Base-by-base conservation (phyloP, 2,888 invertebrate genomes). In the Rugalucina vietnamica region DNA sequence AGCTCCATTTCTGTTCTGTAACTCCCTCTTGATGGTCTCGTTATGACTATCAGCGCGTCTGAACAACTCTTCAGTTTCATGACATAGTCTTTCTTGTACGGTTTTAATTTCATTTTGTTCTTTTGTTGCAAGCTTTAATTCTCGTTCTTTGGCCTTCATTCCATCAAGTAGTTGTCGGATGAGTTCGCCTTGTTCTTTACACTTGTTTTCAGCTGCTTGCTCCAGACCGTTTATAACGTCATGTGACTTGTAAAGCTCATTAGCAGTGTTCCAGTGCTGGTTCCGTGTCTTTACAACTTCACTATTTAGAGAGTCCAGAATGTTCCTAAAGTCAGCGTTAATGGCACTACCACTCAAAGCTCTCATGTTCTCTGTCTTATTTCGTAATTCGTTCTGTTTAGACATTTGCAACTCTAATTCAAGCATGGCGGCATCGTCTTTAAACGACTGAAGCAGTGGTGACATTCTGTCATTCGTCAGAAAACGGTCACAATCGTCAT, bases 361-460 rank as follows among this genome's bases (percentile, higher is more conserved):
- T 49, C 49, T 72, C 5, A 72, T 14, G 27, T 79, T 76, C n/a
- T 34, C 24, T 1, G 85, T 72, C 79, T 91, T 91, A 65, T 92
- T 89, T 69, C 84, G 88, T 69, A 89, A 85, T 79, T 93, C 93
- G 8, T 76, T 82, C 65, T 91, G 88, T 83, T 91, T 93, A 8
- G 91, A 90, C 36, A 70, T 79, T 74, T 85, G 86, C n/a, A 93
- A 50, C 24, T 90, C 82, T 29, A 87, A 85, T 73, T 93, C 93
- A n/a, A 93, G 83, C 24, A 81, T 76, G 39, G 83, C 84, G 0
- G 90, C 87, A 71, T 93, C 92, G 43, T 90, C 90, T 72, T 88
- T 91, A 70, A 88, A 91, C 14, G 87, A 83, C 65, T 91, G 86
- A 10, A 91, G 76, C 29, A 92, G 65, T 8, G 92, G 90, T 0